Evolutionary conservation across 2,113 vertebrate species (phyloP).

Genomic region (Oreochromis niloticus): DNA sequence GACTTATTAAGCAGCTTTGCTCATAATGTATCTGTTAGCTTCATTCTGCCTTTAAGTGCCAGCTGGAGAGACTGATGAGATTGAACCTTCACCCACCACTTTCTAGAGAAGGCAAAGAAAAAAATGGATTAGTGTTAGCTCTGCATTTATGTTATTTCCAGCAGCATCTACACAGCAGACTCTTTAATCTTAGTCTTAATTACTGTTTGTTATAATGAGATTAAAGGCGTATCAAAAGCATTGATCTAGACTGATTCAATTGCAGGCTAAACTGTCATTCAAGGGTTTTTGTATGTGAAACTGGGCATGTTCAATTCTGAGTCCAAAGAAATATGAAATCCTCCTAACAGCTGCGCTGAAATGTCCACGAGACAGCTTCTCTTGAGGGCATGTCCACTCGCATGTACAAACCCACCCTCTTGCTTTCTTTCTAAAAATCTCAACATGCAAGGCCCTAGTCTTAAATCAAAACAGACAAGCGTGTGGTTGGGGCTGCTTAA

Average conservation of each 20-base stretch:
- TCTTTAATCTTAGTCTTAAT: background rate
- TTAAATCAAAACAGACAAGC: conserved; percentile 61
- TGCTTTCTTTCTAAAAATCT: background rate
- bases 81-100: background rate
- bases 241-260: background rate
- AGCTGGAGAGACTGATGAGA: background rate
- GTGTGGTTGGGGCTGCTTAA: conserved; percentile 41
- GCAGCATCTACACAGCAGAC: background rate
- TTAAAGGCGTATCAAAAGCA: background rate
- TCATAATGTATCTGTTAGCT: conserved; percentile 14
- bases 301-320: background rate
- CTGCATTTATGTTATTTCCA: background rate
- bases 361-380: background rate
- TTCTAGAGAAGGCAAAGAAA: background rate
- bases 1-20: conserved; percentile 5
- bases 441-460: background rate
- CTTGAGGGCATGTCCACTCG: conserved; percentile 23
- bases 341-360: conserved; percentile 9
- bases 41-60: conserved; percentile 1
- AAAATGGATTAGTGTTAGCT: background rate
- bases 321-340: conserved; percentile 1
- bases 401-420: background rate
- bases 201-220: background rate
- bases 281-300: background rate
- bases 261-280: background rate